Evolutionary conservation across 2,888 invertebrate species (phyloP).

Genomic region (Archaeoteleia sp.): DNA sequence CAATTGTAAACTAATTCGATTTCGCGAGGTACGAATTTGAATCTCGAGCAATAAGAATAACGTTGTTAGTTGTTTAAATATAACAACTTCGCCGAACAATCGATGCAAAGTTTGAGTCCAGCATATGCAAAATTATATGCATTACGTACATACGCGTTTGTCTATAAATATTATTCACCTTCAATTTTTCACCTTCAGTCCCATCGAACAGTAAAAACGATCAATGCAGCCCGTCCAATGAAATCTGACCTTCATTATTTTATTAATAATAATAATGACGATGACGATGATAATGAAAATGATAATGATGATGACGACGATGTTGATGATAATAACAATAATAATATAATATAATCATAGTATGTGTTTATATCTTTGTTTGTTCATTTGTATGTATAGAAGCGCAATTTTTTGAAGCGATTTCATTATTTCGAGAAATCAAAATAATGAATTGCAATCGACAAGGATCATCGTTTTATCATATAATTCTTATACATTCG

Average conservation of each 20-base stretch:
- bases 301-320: too few relatives aligned
- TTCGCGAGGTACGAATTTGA: too few relatives aligned
- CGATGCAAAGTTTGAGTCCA: slow-evolving; percentile 49
- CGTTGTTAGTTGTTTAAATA: slow-evolving; percentile 10
- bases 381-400: slow-evolving; percentile 1
- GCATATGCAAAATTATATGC: slow-evolving; percentile 47
- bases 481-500: slow-evolving; percentile 13
- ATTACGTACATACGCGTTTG: slow-evolving; percentile 42
- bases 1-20: slow-evolving; percentile 41
- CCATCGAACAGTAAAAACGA: slow-evolving; percentile 36
- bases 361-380: too few relatives aligned
- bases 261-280: not conserved
- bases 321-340: too few relatives aligned
- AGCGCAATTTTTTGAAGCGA: slow-evolving; percentile 22
- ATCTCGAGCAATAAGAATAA: too few relatives aligned
- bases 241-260: not conserved
- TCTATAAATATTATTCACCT: slow-evolving; percentile 42
- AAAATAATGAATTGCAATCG: slow-evolving; percentile 24
- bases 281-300: not conserved
- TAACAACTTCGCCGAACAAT: slow-evolving; percentile 45
- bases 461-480: slow-evolving; percentile 20
- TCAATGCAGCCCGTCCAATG: slow-evolving; percentile 32
- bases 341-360: too few relatives aligned
- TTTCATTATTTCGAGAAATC: slow-evolving; percentile 37
- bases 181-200: slow-evolving; percentile 37